These are phyloP conservation scores for Lasioglossum zephyrum DNA, from an alignment of 2,888 invertebrate species.

Conservation along the genomic window DNA sequence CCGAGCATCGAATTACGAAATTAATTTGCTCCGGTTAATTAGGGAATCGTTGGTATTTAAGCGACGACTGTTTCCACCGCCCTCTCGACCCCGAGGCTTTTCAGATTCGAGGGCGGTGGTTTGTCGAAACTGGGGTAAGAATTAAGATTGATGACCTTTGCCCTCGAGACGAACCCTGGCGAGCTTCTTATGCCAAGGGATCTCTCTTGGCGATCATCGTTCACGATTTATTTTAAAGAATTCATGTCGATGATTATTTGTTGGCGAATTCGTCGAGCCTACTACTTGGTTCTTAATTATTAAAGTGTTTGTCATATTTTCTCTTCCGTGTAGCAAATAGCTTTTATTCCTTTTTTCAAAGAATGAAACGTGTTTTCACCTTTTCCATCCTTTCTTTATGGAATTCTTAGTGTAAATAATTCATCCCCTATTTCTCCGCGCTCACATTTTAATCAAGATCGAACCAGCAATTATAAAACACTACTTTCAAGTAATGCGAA, in stretches of 20 bases:
- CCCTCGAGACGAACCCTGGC: too few relatives aligned
- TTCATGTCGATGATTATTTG: background rate
- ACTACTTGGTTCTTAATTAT: background rate
- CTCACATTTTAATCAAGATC: background rate
- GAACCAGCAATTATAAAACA: background rate
- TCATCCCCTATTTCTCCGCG: background rate
- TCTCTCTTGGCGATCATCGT: background rate
- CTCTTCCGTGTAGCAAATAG: background rate
- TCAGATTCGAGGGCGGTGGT: background rate
- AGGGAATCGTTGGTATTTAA: conserved; percentile 13
- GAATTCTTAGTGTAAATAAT: background rate
- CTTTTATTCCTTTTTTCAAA: background rate
- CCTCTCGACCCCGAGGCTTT: background rate
- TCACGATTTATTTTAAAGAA: background rate
- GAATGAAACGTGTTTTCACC: background rate
- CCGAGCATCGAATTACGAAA: conserved; percentile 14
- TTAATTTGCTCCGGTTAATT: conserved; percentile 22
- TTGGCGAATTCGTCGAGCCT: background rate
- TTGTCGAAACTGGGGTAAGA: background rate
- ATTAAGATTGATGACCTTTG: conserved; percentile 5
- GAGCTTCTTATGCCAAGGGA: background rate
- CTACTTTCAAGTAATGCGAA: background rate
- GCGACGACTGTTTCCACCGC: conserved; percentile 1
- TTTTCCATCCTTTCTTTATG: background rate
- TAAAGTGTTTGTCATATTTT: background rate